Percentiles rank a stretch among this genome's conserved stretches.
phyloP scores from a whole-genome alignment of 2,888 invertebrate species.

The Itoplectis maculator region DNA sequence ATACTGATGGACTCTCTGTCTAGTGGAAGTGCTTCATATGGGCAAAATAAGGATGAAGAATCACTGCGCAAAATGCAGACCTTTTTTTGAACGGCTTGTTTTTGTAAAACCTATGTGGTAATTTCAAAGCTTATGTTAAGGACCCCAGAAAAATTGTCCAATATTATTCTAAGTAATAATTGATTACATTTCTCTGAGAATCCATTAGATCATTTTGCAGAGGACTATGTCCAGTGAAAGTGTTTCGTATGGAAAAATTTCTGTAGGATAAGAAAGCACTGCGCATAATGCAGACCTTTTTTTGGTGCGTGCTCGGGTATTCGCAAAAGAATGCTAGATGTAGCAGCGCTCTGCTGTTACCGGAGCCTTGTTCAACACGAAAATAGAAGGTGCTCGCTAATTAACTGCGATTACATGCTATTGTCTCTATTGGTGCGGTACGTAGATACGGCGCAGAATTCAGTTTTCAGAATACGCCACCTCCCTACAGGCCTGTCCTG shows the following conservation, averaged over 20 bases:
- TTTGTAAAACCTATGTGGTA: no score
- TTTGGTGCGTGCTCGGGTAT: background rate
- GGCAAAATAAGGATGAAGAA: no score
- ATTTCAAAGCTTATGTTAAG: no score
- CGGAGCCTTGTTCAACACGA: constrained; percentile 6
- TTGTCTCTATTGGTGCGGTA: constrained; percentile 9
- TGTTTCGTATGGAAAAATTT: background rate
- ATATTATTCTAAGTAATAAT: no score
- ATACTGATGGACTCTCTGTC: no score
- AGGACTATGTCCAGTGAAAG: background rate
- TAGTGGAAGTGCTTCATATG: no score
- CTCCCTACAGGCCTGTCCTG: constrained; percentile 31
- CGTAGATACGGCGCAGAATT: constrained; percentile 14
- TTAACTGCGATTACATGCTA: constrained; percentile 31
- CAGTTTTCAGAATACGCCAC: constrained; percentile 18
- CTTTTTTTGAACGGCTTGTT: no score
- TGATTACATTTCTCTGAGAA: no score
- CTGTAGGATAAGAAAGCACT: background rate
- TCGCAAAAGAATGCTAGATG: background rate
- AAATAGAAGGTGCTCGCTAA: constrained; percentile 31
- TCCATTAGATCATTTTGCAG: no score
- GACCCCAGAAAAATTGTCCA: no score
- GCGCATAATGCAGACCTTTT: background rate
- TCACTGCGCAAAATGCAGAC: no score
- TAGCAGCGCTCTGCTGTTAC: background rate